A percentile compares a stretch with the other conserved stretches of the same genome.
These are phyloP conservation scores for Taenioides sp. DNA, from an alignment of 2,797 vertebrate genomes.

Conservation along the genomic window DNA sequence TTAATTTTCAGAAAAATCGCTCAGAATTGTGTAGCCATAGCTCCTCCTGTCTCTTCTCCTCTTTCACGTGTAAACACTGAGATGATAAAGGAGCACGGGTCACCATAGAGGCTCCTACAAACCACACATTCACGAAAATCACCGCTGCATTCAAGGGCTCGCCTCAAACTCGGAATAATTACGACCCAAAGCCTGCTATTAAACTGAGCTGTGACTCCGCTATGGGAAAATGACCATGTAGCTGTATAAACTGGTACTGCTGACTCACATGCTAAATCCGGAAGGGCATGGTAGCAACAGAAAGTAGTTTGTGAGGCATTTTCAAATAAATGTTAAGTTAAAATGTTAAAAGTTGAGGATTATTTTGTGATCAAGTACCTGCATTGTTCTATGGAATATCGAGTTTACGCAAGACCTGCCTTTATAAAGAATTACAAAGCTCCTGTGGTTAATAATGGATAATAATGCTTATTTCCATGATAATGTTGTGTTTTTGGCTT, in stretches of 20 bases:
- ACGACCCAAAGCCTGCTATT: background rate
- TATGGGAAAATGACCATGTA: background rate
- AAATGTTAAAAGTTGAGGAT: no score
- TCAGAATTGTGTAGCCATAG: no score
- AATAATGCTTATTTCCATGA: no score
- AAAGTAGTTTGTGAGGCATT: no score
- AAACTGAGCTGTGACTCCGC: background rate
- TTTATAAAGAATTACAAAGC: no score
- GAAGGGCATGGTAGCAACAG: background rate
- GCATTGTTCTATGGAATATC: no score
- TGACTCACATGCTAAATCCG: background rate
- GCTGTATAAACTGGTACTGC: background rate
- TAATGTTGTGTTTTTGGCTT: no score
- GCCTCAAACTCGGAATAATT: slow-evolving; percentile 1
- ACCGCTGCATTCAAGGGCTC: background rate
- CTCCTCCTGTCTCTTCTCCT: background rate
- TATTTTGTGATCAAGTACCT: no score
- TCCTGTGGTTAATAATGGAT: no score
- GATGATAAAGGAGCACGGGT: background rate
- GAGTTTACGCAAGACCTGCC: no score
- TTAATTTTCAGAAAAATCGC: no score
- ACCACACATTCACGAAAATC: background rate
- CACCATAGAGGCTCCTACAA: background rate
- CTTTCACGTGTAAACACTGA: background rate
- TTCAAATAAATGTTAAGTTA: no score